Conservation (phyloP, 2,113 vertebrate genomes). For the Camelus bactrianus region DNA sequence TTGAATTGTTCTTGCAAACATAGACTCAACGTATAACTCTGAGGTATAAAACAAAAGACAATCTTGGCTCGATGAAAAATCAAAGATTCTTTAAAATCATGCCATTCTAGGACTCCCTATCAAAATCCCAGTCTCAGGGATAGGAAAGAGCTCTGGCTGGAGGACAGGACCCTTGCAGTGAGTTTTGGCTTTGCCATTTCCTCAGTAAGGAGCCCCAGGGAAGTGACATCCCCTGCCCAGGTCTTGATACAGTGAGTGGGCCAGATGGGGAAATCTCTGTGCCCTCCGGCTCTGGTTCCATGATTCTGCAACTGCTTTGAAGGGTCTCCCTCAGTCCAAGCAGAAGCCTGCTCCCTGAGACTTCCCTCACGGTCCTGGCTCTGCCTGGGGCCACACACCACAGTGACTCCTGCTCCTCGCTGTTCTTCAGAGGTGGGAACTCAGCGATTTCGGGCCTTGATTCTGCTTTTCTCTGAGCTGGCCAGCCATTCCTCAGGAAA, state of each 20-base stretch:
- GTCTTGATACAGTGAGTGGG: not conserved
- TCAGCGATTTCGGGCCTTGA: fast-evolving
- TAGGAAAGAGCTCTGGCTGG: not conserved
- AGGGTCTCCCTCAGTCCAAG: not conserved
- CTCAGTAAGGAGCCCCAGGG: not conserved
- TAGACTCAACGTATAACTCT: not conserved
- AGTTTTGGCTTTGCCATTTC: not conserved
- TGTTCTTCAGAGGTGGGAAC: not conserved
- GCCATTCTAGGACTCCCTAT: not conserved
- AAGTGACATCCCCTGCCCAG: fast-evolving
- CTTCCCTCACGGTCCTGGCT: not conserved
- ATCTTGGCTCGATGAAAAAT: not conserved
- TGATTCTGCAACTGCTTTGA: not conserved
- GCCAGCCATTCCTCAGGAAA: not conserved
- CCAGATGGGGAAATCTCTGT: not conserved
- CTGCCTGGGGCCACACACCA: not conserved
- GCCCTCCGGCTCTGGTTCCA: not conserved
- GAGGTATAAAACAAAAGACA: not conserved
- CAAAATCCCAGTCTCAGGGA: not conserved
- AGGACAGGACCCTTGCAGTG: not conserved
- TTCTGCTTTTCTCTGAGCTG: not conserved
- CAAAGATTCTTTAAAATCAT: not conserved
- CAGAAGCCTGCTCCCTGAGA: not conserved
- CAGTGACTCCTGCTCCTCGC: no score
- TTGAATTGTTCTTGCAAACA: not conserved